Evolutionary conservation across 2,113 vertebrate species (phyloP).

Genomic region (Emydura subglobosa): DNA sequence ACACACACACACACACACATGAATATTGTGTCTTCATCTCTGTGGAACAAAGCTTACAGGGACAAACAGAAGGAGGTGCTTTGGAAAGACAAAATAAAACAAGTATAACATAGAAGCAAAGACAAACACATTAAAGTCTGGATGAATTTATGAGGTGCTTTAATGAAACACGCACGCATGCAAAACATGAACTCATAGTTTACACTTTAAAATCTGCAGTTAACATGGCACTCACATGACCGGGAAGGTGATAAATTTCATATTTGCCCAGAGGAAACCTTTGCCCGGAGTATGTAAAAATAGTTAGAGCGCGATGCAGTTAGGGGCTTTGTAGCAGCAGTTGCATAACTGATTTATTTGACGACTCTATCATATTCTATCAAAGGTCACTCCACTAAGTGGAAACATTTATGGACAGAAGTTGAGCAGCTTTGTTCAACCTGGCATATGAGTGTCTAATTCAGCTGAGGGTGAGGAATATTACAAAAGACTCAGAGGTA

Average conservation of each 20-base stretch:
- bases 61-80: neutral
- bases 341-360: slow-evolving; percentile 32
- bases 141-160: slow-evolving; percentile 53
- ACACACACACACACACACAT: neutral
- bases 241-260: slow-evolving; percentile 39
- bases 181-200: slow-evolving; percentile 3
- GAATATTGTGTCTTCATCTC: neutral
- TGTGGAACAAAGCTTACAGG: neutral
- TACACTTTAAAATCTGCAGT: slow-evolving; percentile 16
- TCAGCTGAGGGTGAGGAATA: slow-evolving; percentile 46
- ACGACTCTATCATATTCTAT: neutral
- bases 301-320: slow-evolving; percentile 9
- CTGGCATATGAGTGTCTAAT: slow-evolving; percentile 35
- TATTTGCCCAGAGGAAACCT: slow-evolving; percentile 56
- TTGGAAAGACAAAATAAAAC: slow-evolving; percentile 24
- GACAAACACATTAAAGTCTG: slow-evolving; percentile 57
- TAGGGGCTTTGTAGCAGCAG: neutral
- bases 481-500: neutral
- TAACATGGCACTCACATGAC: neutral
- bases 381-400: slow-evolving; percentile 27
- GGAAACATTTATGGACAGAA: slow-evolving; percentile 14
- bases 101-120: slow-evolving; percentile 20
- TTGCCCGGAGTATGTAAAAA: neutral
- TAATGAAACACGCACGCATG: slow-evolving; percentile 1
- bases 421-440: slow-evolving; percentile 37